These are phyloP conservation scores for Coregonus ussuriensis DNA, from an alignment of 2,797 vertebrate species.

Conservation along the genomic window DNA sequence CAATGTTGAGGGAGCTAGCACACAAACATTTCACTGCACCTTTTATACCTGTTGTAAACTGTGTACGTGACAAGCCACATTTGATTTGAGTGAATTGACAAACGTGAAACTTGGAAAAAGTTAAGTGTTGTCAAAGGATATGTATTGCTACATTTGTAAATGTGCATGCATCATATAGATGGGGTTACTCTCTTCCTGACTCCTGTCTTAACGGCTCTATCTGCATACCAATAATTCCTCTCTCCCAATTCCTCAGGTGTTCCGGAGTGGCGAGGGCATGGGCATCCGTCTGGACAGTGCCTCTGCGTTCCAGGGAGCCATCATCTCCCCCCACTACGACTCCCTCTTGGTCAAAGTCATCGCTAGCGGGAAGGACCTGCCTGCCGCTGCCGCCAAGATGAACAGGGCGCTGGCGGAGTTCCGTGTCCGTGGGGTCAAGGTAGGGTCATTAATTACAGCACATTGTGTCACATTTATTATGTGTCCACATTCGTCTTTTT, in stretches of 20 bases:
- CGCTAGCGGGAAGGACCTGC: constrained; percentile 89
- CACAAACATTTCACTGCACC: no score
- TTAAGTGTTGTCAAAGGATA: neutral
- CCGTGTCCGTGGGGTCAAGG: constrained; percentile 93
- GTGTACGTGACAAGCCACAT: no score
- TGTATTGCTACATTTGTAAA: neutral
- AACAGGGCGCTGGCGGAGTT: constrained; percentile 91
- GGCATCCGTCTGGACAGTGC: constrained; percentile 94
- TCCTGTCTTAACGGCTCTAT: neutral
- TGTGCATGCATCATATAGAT: neutral
- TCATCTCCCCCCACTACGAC: constrained; percentile 95
- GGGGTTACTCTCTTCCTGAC: neutral
- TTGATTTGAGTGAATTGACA: neutral
- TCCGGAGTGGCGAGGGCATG: constrained; percentile 94
- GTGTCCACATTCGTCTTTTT: neutral
- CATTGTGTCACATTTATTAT: neutral
- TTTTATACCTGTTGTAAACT: no score
- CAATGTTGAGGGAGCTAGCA: no score
- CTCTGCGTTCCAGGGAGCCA: constrained; percentile 90
- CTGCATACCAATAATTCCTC: constrained; percentile 2
- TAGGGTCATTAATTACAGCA: constrained; percentile 45
- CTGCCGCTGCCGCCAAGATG: constrained; percentile 89
- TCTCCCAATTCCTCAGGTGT: constrained; percentile 76
- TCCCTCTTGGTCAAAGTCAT: constrained; percentile 95
- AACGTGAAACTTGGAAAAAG: neutral